Percentiles rank a stretch among this genome's conserved stretches.
phyloP scores from a whole-genome alignment of 35 echinoderm and acorn worm genomes.

The Chiridota heheva region DNA sequence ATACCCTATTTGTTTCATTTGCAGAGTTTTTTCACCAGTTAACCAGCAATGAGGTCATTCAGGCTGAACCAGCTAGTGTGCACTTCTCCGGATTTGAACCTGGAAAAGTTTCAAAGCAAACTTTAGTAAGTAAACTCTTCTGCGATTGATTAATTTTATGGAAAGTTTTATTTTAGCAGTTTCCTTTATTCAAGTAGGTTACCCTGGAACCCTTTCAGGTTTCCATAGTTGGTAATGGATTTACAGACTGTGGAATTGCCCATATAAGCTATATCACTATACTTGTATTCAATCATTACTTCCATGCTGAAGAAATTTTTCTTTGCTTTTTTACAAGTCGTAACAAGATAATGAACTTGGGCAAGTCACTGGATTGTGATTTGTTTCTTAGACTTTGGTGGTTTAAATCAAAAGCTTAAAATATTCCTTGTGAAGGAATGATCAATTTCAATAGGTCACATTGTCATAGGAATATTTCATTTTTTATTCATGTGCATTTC shows the following conservation, averaged over 20 bases:
- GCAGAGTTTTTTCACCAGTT: conserved; percentile 86
- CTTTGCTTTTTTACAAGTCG: too few relatives aligned
- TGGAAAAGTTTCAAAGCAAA: conserved; percentile 77
- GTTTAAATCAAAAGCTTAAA: too few relatives aligned
- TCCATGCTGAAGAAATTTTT: not conserved
- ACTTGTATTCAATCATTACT: not conserved
- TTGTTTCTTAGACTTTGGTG: too few relatives aligned
- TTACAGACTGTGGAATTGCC: not conserved
- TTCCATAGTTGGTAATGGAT: not conserved
- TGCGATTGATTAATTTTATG: not conserved
- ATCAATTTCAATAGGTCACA: too few relatives aligned
- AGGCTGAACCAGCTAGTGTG: conserved; percentile 69
- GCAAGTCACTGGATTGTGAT: too few relatives aligned
- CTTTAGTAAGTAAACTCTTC: conserved; percentile 63
- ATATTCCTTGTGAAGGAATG: too few relatives aligned
- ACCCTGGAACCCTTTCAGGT: not conserved
- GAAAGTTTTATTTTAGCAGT: not conserved
- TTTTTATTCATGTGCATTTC: too few relatives aligned
- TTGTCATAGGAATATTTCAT: too few relatives aligned
- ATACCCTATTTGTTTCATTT: not conserved
- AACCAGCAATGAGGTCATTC: conserved; percentile 69
- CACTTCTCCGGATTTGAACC: conserved; percentile 96
- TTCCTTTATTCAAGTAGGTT: not conserved
- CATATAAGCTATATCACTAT: not conserved
- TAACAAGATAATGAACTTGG: too few relatives aligned